Percentiles rank a stretch among this genome's conserved stretches.
Evolutionary conservation across 2,888 invertebrate genomes (phyloP).

Genomic region (Sarcophaga caerulescens): DNA sequence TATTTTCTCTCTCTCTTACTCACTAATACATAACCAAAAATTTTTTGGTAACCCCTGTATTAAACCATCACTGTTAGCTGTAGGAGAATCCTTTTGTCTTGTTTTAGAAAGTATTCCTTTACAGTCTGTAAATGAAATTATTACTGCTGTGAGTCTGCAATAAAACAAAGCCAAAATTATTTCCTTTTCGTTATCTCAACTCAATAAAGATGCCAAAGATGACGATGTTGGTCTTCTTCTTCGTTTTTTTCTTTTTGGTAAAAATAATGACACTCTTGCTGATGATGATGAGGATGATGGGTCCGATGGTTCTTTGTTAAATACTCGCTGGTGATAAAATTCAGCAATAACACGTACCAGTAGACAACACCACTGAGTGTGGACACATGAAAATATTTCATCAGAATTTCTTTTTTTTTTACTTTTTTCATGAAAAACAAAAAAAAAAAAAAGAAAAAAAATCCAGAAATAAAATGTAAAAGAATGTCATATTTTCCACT

Average conservation of each 20-base stretch:
- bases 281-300: slow-evolving; percentile 41
- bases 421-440: slow-evolving; percentile 19
- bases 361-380: slow-evolving; percentile 26
- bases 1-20: too few species aligned
- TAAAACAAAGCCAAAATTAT: slow-evolving; percentile 51
- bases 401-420: slow-evolving; percentile 22
- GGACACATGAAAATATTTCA: slow-evolving; percentile 56
- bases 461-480: background rate
- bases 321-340: slow-evolving; percentile 29
- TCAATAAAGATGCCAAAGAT: slow-evolving; percentile 50
- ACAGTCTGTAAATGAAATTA: background rate
- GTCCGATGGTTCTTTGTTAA: slow-evolving; percentile 61
- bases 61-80: too few species aligned
- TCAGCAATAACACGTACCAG: slow-evolving; percentile 11
- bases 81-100: too few species aligned
- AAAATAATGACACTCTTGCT: slow-evolving; percentile 34
- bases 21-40: too few species aligned
- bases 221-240: slow-evolving; percentile 19
- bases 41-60: too few species aligned
- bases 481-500: slow-evolving; percentile 48
- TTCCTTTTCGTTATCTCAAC: slow-evolving; percentile 39
- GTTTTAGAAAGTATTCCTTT: background rate
- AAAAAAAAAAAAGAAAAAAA: slow-evolving; percentile 2
- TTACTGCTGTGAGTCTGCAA: slow-evolving; percentile 28
- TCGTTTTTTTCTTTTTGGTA: background rate